Percentiles rank a stretch among this genome's conserved stretches.
Conservation (phyloP, 2,888 invertebrate genomes). For the Tetheella fluctuosa region DNA sequence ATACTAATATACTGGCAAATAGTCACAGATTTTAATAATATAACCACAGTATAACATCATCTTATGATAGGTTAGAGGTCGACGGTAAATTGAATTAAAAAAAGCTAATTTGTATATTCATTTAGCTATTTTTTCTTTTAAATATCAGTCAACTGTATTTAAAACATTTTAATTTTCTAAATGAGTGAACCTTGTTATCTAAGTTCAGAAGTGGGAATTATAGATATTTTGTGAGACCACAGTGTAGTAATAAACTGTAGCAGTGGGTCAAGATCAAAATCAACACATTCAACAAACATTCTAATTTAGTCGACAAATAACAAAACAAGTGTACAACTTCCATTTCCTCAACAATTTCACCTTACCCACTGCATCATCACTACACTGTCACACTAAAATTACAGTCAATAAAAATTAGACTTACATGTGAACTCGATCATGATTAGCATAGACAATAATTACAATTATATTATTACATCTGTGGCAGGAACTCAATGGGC, state of each 20-base stretch:
- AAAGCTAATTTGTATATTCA: not conserved
- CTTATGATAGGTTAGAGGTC: not conserved
- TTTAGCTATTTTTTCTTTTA: not conserved
- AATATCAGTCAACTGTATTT: not conserved
- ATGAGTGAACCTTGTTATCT: not conserved
- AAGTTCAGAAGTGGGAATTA: not conserved
- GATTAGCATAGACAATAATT: constrained; percentile 7
- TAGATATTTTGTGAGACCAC: not conserved
- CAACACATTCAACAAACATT: not conserved
- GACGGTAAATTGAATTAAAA: not conserved
- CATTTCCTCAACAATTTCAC: not conserved
- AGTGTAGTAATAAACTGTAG: not conserved
- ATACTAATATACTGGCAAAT: not conserved
- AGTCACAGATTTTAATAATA: not conserved
- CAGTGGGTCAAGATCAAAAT: not conserved
- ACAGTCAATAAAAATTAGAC: constrained; percentile 2
- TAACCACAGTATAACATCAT: not conserved
- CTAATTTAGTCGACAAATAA: not conserved
- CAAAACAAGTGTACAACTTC: not conserved
- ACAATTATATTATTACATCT: constrained; percentile 83
- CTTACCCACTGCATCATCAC: not conserved
- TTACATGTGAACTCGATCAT: constrained; percentile 12
- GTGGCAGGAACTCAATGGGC: constrained; percentile 96
- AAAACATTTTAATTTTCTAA: not conserved
- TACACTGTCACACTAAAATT: not conserved